Base-by-base conservation (phyloP, 2,797 vertebrate species). In the Eurystomus glaucurus region DNA sequence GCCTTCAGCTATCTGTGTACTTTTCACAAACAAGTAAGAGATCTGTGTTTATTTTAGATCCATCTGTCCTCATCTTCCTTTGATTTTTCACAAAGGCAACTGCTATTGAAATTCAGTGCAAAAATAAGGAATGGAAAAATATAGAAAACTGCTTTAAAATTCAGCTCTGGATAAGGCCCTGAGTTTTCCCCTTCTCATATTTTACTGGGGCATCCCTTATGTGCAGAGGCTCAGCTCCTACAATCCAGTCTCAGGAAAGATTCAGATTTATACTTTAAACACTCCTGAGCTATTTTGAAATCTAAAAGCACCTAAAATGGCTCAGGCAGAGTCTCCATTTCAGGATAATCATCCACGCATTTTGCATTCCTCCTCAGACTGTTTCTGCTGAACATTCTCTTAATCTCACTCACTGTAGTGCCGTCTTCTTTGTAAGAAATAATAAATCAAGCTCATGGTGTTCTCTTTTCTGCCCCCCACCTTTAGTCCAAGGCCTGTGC, bases 1-100 rank as follows among this genome's bases (percentile, higher is more conserved):
- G 85, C 93, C 91, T 81, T 96, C 71, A 93, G 93, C 94, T 96
- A 93, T 92, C 69, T 90, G 81, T 88, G 87, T 85, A 62, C 74
- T 93, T 88, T 79, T 74, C 79, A 76, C 77, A 93, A 90, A 94
- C 77, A 92, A 81, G 75, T 51, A 50, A 88, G 90, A 89, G 15
- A 45, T 94, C 48, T 68, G 45, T 90, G 76, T 88, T 94, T 94
- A 93, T 93, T 96, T 92, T 85, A 71, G 81, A 80, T 92, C 90
- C 88, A 55, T 95, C 90, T 93, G 39, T 65, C 79, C 61, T 90
- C 61, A 37, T 88, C 83, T 82, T 84, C 50, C 48, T 96, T 94
- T 68, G 74, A 90, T 89, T 89, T 93, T 92, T 74, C 60, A 77
- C 51, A 83, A 66, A 94, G 61, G 74, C 66, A 85, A 76, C 85